Evolutionary conservation across 64 coral and sea anemone genomes (phyloP).

Genomic region (Cladopsammia gracilis): DNA sequence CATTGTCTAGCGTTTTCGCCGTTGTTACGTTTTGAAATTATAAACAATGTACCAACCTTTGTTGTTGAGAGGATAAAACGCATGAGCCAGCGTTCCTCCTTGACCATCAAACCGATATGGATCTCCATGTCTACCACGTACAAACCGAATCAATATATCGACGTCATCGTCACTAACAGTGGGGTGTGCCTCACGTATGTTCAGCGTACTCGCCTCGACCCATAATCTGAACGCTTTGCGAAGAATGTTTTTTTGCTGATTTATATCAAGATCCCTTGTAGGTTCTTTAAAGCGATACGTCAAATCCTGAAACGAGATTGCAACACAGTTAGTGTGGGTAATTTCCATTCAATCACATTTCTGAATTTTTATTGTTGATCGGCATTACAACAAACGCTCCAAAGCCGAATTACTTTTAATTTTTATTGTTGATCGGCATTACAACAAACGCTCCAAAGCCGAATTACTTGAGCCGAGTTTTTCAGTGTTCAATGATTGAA

Average conservation of each 20-base stretch:
- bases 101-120: constrained; percentile 59
- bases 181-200: neutral
- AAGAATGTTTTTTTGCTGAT: constrained; percentile 5
- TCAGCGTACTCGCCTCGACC: constrained; percentile 27
- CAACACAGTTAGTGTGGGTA: too few relatives aligned
- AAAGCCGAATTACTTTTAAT: too few relatives aligned
- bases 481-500: too few relatives aligned
- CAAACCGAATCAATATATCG: constrained; percentile 58
- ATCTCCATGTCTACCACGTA: constrained; percentile 15
- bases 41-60: constrained; percentile 15
- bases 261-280: neutral
- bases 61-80: constrained; percentile 74
- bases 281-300: constrained; percentile 15
- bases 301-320: neutral
- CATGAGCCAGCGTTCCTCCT: constrained; percentile 68
- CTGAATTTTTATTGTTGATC: too few relatives aligned
- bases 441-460: too few relatives aligned
- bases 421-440: too few relatives aligned
- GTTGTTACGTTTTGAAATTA: too few relatives aligned
- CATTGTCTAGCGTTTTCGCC: neutral
- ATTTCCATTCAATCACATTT: neutral
- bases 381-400: too few relatives aligned
- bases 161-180: constrained; percentile 26
- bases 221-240: constrained; percentile 16
- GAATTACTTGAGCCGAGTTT: too few relatives aligned